phyloP scores from a whole-genome alignment of 2,888 invertebrate species.

The Drosophila siamana region DNA sequence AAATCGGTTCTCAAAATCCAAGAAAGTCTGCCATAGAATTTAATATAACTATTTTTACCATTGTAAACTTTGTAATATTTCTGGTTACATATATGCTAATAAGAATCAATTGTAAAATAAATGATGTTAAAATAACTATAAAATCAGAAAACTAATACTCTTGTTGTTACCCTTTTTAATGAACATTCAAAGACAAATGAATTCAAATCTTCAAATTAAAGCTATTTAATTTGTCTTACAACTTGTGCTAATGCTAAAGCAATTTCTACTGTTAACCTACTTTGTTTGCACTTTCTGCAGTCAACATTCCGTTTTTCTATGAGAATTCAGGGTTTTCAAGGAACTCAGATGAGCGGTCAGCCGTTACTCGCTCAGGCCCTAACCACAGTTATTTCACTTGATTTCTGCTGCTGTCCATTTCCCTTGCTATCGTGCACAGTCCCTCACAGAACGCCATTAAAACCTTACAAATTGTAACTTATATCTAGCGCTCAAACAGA shows the following conservation, averaged over 20 bases:
- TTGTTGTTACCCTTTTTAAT: no score
- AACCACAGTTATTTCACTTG: slow-evolving; percentile 17
- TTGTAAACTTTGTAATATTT: no score
- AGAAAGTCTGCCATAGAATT: no score
- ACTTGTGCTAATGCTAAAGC: neutral
- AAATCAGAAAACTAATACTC: no score
- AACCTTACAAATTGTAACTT: slow-evolving; percentile 78
- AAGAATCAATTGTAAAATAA: no score
- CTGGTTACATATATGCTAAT: no score
- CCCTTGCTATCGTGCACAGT: slow-evolving; percentile 6
- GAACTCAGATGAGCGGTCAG: slow-evolving; percentile 20
- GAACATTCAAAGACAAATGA: no score
- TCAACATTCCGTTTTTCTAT: neutral
- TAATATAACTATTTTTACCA: no score
- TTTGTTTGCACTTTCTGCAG: neutral
- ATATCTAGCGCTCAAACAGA: slow-evolving; percentile 57
- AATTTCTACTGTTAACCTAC: neutral
- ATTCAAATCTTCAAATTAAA: neutral
- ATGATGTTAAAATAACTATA: no score
- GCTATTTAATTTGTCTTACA: neutral
- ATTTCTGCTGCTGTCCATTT: slow-evolving; percentile 23
- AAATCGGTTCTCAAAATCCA: neutral
- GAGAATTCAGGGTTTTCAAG: slow-evolving; percentile 7
- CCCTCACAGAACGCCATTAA: slow-evolving; percentile 60
- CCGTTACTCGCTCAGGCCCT: slow-evolving; percentile 17